Base-by-base conservation (phyloP, 1,140 invertebrate genomes). In the Cotesia chilonis region DNA sequence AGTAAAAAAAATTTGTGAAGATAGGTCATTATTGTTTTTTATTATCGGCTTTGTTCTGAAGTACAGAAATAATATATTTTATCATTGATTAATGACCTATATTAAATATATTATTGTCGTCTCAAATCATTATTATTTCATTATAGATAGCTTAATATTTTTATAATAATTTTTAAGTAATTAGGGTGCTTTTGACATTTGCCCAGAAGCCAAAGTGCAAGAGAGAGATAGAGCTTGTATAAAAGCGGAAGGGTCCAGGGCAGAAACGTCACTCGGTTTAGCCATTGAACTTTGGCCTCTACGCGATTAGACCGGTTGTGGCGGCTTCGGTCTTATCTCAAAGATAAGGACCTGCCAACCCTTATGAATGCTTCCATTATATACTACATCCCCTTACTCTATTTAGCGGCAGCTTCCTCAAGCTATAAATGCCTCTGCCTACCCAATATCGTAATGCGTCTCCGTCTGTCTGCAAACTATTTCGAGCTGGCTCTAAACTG, bases 281-380 rank as follows among this genome's bases (percentile, higher is more conserved):
- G n/a, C 10, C 77, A 81, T 74, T 79, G 79, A 79, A 71, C 78
- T 57, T 77, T 76, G 76, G 75, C 76, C 71, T 55, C 70, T 17
- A 41, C n/a, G 36, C 59, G 70, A 79, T 76, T 70, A 78, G 77
- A 76, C 71, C 75, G 77, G 68, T 75, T 69, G 64, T 73, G 76
- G 77, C 71, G 76, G 77, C 71, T 74, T 75, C 70, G 75, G 65
- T 79, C 80, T 83, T 82, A 82, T 84, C 82, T 77, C 64, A 61
- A 63, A 80, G 82, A 84, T 84, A 84, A 83, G 82, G 77, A 80
- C 78, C 80, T 80, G 80, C 78, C 81, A 84, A 83, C 80, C 82
- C 82, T 84, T 84, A 81, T 81, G 81, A 83, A 84, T 83, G 81
- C 81, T 76, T 82, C 81, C 79, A 84, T 84, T 85, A 82, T 84